Evolutionary conservation across 2,113 vertebrate genomes (phyloP), one percentile per base, ranked within the genome.

Genomic region (Sphyrna mokarran): DNA sequence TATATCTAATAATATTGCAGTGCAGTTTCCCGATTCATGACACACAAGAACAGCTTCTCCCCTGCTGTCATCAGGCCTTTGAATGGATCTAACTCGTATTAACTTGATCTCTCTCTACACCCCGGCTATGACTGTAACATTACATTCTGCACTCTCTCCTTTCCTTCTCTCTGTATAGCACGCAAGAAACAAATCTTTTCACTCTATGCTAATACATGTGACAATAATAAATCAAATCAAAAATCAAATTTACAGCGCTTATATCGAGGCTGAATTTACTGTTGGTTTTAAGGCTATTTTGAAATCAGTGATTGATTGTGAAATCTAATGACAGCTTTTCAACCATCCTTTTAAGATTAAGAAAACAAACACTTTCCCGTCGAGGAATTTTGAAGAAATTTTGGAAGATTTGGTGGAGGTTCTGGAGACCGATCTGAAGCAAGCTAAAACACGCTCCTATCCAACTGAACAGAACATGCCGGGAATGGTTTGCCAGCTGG

Each of bases 341-440:
- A 2, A 4, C 48, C 48, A 54, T 54, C 43, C 5, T 54, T 54
- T 54, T 54, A 54, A 98, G 98, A 97, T 87, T 96, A 98, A 97
- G 96, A 96, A 93, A 78, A 95, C 96, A 0, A 61, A 96, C 0
- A 96, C 95, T 96, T 96, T 96, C 26, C 95, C 14, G 0, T 96
- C 96, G 5, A 98, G 97, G 96, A 97, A 97, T 96, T 96, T 98
- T 95, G 98, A 98, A 96, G 98, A 98, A 96, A 97, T 95, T 3
- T 48, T 98, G 22, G 97, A 98, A 37, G 98, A 98, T 78, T 97
- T 99, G 33, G 96, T 98, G 2, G 98, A 99, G 96, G 98, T 99
- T 5, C 96, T 99, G 96, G 98, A 98, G 96, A 98, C 98, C 96
- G 98, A 99, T 48, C 97, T 99, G 37, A 97, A 97, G 95, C 95